These are phyloP conservation scores for Penaeus vannamei DNA, from an alignment of 1,140 invertebrate genomes.

Conservation along the genomic window DNA sequence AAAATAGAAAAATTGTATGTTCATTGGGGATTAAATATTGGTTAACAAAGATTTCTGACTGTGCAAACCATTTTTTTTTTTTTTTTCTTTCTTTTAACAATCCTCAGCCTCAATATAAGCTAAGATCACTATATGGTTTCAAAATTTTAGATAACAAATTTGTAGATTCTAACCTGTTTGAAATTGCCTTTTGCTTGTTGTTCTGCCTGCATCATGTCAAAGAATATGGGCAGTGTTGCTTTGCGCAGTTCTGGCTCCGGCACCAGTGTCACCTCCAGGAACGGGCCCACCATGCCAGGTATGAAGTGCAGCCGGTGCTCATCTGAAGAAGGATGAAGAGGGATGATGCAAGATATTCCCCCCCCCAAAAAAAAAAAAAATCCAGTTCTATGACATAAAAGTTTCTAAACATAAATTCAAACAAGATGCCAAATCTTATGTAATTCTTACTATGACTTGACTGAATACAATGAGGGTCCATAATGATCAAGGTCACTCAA, in stretches of 20 bases:
- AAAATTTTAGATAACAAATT: background rate
- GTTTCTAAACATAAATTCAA: too few species aligned
- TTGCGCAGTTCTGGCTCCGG: constrained; percentile 89
- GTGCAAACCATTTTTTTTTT: too few species aligned
- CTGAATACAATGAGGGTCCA: too few species aligned
- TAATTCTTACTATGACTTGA: too few species aligned
- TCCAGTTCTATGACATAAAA: too few species aligned
- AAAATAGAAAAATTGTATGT: too few species aligned
- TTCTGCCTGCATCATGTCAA: constrained; percentile 97
- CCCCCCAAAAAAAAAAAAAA: background rate
- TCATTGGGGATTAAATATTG: too few species aligned
- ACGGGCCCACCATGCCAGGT: constrained; percentile 92
- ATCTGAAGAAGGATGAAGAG: constrained; percentile 72
- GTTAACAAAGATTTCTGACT: too few species aligned
- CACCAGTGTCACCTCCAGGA: constrained; percentile 94
- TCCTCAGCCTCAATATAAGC: background rate
- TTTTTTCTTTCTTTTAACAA: too few species aligned
- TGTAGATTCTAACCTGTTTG: constrained; percentile 75
- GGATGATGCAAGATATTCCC: background rate
- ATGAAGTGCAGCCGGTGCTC: constrained; percentile 90
- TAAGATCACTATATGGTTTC: background rate
- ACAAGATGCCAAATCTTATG: too few species aligned
- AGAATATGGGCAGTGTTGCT: constrained; percentile 94
- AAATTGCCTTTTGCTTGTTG: constrained; percentile 86
- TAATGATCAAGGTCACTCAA: too few species aligned